Percentiles rank a stretch among this genome's conserved stretches.
Conservation (phyloP, 2,888 invertebrate genomes). For the Isotomurus palustris region DNA sequence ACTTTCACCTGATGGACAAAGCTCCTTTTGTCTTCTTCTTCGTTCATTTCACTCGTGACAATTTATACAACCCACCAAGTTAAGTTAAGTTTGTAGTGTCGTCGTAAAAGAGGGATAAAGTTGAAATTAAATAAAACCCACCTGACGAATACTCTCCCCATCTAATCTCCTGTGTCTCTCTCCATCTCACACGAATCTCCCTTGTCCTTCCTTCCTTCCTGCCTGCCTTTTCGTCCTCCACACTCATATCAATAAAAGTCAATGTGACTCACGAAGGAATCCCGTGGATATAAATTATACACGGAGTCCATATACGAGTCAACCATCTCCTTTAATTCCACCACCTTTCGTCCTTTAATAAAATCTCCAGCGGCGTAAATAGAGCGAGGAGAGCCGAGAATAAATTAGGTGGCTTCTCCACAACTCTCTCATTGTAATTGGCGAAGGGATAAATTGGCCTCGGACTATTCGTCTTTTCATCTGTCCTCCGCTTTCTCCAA, state of each 20-base stretch:
- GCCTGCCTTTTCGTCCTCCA: background rate
- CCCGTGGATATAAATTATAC: background rate
- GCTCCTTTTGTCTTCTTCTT: background rate
- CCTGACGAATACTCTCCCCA: background rate
- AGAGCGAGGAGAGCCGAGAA: background rate
- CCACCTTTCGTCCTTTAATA: background rate
- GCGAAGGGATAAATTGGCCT: conserved; percentile 7
- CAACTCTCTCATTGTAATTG: conserved; percentile 7
- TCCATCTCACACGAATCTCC: background rate
- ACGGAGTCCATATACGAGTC: background rate
- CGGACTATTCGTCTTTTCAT: conserved; percentile 5
- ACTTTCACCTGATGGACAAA: background rate
- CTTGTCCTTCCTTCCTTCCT: background rate
- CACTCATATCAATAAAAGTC: conserved; percentile 1
- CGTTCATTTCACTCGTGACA: background rate
- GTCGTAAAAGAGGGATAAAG: background rate
- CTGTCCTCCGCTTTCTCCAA: background rate
- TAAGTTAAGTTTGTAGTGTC: background rate
- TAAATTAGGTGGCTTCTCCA: background rate
- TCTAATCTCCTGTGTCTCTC: background rate
- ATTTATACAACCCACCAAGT: no score
- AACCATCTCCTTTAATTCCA: background rate
- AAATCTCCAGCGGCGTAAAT: background rate
- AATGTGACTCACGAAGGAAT: background rate
- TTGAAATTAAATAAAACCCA: conserved; percentile 1